Conservation (phyloP, 1,140 invertebrate genomes). For the Platyscapa corneri region DNA sequence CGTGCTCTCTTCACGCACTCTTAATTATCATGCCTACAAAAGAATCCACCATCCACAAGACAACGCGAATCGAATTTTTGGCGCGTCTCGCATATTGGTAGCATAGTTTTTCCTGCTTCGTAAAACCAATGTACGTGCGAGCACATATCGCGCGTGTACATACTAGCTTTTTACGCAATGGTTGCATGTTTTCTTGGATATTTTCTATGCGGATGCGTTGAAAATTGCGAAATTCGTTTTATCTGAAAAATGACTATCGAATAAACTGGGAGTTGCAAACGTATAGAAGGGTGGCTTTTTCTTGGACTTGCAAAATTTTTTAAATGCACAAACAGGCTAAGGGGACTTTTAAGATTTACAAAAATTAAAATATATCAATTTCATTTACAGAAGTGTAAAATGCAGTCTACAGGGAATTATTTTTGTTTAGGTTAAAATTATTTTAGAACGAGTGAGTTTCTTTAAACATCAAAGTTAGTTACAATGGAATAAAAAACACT, state of each 20-base stretch:
- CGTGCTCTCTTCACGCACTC: slow-evolving; percentile 41
- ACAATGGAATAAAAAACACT: not conserved
- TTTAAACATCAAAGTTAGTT: too few species aligned
- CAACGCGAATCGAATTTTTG: slow-evolving; percentile 28
- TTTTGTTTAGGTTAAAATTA: too few species aligned
- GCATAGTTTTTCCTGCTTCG: not conserved
- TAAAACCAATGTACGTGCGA: slow-evolving; percentile 9
- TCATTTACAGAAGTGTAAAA: too few species aligned
- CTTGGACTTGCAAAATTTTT: too few species aligned
- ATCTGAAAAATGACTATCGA: too few species aligned
- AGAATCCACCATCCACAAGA: not conserved
- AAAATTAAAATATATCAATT: too few species aligned
- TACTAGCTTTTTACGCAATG: not conserved
- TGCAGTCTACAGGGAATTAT: too few species aligned
- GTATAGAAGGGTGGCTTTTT: too few species aligned
- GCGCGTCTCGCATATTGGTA: slow-evolving; percentile 15
- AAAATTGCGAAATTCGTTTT: not conserved
- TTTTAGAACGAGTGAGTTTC: too few species aligned
- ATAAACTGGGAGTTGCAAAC: too few species aligned
- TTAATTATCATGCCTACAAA: slow-evolving; percentile 46
- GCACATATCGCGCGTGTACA: not conserved
- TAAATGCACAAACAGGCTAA: too few species aligned
- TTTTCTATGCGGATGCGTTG: not conserved
- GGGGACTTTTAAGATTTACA: too few species aligned
- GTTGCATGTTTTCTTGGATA: not conserved